Base-by-base conservation (phyloP, 2,113 vertebrate genomes). In the Odocoileus virginianus region DNA sequence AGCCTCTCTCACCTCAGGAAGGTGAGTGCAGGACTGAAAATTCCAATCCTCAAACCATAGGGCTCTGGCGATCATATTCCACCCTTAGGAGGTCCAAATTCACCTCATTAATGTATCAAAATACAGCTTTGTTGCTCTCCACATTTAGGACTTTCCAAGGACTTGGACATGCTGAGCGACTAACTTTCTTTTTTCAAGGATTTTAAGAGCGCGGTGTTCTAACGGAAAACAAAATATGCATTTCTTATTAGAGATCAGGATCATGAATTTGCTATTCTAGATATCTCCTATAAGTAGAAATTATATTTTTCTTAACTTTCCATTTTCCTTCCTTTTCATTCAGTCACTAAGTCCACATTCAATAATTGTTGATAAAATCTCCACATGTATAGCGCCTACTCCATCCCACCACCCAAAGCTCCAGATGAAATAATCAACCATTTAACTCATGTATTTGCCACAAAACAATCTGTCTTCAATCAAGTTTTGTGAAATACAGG, bases 321-420 rank as follows among this genome's bases (percentile, higher is more conserved):
- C 28, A 17, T 47, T 82, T 91, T 5, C 30, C 33, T 96, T 43
- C 52, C 36, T 82, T 45, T 76, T 33, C 15, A 16, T 40, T 21
- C 25, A 28, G 17, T 5, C 17, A 45, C 52, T 82, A 21, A 12
- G 15, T 8, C 1, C 28, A 58, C 11, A n/a, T 86, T 60, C 27
- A 71, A 40, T 15, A 21, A 11, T 0, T 54, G 7, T 4, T 81
- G 4, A 13, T 50, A 55, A 71, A 16, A 12, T 12, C 54, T 74
- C 33, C 43, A 23, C 7, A 33, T 2, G 2, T 13, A 7, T 0
- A 57, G 40, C 5, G 6, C 0, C 12, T 14, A 57, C n/a, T 36
- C 15, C 13, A 15, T 1, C 23, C 16, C 6, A 7, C 36, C n/a
- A 9, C 36, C 25, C 14, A 10, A 52, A 19, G 1, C 1, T 45